Conservation (phyloP, 2,113 vertebrate species). For the Actinemys pallida region DNA sequence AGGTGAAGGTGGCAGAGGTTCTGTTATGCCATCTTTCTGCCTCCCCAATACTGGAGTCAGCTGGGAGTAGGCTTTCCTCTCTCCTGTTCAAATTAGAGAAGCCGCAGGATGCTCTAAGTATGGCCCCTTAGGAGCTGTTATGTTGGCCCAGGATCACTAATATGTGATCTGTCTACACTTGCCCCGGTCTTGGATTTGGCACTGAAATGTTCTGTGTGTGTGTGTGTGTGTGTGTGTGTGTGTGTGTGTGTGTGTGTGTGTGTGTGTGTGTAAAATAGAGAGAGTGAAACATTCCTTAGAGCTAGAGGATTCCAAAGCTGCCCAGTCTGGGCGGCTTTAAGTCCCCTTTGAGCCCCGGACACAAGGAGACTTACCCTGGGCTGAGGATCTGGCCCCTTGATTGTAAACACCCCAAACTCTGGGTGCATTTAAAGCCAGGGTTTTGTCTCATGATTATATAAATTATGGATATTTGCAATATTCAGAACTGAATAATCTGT, state of each 20-base stretch:
- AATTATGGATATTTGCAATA: background rate
- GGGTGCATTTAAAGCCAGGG: background rate
- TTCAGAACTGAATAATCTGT: rapidly evolving
- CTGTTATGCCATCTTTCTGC: rapidly evolving
- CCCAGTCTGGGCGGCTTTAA: background rate
- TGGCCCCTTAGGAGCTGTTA: background rate
- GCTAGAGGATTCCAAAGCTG: background rate
- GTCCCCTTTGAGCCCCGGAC: rapidly evolving
- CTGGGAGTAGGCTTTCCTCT: rapidly evolving
- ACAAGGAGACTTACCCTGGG: background rate
- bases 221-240: too few species aligned
- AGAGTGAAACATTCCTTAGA: background rate
- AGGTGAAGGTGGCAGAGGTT: rapidly evolving
- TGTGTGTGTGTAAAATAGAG: background rate
- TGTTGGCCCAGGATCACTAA: rapidly evolving
- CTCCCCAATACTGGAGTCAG: too few species aligned
- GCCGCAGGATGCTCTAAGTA: background rate
- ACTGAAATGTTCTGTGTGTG: background rate
- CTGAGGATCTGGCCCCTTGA: background rate
- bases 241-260: too few species aligned
- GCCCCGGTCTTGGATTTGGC: rapidly evolving
- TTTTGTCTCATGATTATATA: rapidly evolving
- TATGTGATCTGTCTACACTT: rapidly evolving
- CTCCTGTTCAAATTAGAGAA: background rate
- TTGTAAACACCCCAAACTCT: background rate